Conservation (phyloP, 2,888 invertebrate genomes). For the Synergus laeviventris region DNA sequence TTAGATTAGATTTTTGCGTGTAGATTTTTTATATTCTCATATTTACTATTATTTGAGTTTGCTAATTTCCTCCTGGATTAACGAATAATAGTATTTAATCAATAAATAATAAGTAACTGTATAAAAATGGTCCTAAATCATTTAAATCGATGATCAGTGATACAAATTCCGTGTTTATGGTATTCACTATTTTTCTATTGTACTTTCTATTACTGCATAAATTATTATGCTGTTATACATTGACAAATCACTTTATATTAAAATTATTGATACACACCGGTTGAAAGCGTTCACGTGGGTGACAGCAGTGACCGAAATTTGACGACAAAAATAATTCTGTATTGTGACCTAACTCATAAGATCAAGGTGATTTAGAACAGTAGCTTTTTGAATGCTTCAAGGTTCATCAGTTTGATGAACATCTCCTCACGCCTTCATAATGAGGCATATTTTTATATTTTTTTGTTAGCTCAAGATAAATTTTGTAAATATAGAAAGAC, state of each 20-base stretch:
- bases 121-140: too few species aligned
- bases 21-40: not conserved
- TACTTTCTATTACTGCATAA: too few species aligned
- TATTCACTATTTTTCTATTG: too few species aligned
- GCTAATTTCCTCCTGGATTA: not conserved
- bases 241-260: not conserved
- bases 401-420: not conserved
- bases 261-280: conserved; percentile 2
- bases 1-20: too few species aligned
- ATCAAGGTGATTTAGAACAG: not conserved
- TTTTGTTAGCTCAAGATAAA: not conserved
- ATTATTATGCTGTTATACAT: too few species aligned
- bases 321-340: conserved; percentile 57
- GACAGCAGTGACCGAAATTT: conserved; percentile 62
- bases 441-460: not conserved
- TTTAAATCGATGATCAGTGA: too few species aligned
- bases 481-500: not conserved
- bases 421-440: not conserved
- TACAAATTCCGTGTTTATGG: too few species aligned
- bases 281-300: conserved; percentile 58
- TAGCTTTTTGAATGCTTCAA: not conserved
- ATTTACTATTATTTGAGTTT: not conserved
- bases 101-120: too few species aligned
- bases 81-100: too few species aligned
- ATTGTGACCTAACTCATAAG: not conserved